Base-by-base conservation (phyloP, 2,113 vertebrate genomes). In the Mungos mungo region DNA sequence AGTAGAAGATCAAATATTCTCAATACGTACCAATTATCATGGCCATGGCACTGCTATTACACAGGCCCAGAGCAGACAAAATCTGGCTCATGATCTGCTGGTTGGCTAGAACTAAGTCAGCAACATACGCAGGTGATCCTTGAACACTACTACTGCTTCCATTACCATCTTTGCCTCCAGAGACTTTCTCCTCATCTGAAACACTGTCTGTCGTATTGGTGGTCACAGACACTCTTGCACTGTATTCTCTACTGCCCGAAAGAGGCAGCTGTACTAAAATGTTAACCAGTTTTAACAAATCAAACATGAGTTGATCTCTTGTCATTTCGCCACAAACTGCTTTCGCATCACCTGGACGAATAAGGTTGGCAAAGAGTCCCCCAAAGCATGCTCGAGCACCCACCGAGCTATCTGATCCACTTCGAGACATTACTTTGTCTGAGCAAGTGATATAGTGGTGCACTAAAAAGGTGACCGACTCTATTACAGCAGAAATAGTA, bases 41-140 rank as follows among this genome's bases (percentile, higher is more conserved):
- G 68, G 99, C 99, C 99, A 99, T 99, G 96, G 99, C 99, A 27
- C 99, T 99, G 99, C 99, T 99, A 98, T 99, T 99, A 98, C 99
- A 99, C 96, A 99, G 99, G 65, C 99, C 99, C 95, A 99, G 98
- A 0, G 99, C 99, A 8, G 99, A 99, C 96, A 99, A 98, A 98
- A 99, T 99, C 98, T 99, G 99, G 98, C 99, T 99, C 99, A 99
- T 99, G 66, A 99, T 99, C 95, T 99, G 99, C 85, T 99, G 99
- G 98, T 99, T 99, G 98, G 99, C 99, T 72, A 99, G 98, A 88
- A 99, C 99, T 98, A 99, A 98, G 98, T 99, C 99, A 0, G 99
- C 99, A 92, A 99, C 99, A 1, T 99, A 99, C 0, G 99, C 99
- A 84, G 99, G 99, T 6, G 99, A 99, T 95, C 99, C 99, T 98